Percentiles rank a stretch among this genome's conserved stretches.
Conservation (phyloP, 2,113 vertebrate species). For the Syngnathus typhle region DNA sequence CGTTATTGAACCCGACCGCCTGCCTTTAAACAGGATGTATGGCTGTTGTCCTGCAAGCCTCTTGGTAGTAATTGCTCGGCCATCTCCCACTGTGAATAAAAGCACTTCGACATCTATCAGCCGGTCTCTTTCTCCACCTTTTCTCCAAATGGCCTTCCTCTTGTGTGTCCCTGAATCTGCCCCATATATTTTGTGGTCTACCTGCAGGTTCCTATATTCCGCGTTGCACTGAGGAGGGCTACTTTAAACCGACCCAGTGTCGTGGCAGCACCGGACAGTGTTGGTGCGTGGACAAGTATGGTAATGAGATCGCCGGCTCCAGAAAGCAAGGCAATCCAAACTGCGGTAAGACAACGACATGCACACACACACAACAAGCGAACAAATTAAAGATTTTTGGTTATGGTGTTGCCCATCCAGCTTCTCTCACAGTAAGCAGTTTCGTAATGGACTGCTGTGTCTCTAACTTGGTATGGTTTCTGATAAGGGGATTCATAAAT, state of each 20-base stretch:
- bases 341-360: constrained; percentile 77
- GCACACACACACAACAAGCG: background rate
- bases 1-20: constrained; percentile 44
- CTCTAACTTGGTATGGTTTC: constrained; percentile 6
- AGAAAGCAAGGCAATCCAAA: constrained; percentile 87
- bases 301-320: constrained; percentile 91
- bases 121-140: background rate
- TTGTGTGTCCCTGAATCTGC: background rate
- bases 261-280: constrained; percentile 89
- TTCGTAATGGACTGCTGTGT: constrained; percentile 21
- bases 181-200: background rate
- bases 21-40: constrained; percentile 57
- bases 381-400: no score
- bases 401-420: constrained; percentile 5
- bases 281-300: constrained; percentile 97
- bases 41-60: constrained; percentile 47
- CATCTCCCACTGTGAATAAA: constrained; percentile 44
- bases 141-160: background rate
- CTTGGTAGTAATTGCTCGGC: constrained; percentile 53
- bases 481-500: background rate
- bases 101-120: constrained; percentile 14
- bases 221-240: constrained; percentile 89
- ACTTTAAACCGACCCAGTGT: constrained; percentile 92
- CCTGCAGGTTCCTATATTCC: constrained; percentile 83
- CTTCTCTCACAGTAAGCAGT: constrained; percentile 21